These are phyloP conservation scores for Osmoderma eremita DNA, from an alignment of 2,888 invertebrate genomes.

Conservation along the genomic window DNA sequence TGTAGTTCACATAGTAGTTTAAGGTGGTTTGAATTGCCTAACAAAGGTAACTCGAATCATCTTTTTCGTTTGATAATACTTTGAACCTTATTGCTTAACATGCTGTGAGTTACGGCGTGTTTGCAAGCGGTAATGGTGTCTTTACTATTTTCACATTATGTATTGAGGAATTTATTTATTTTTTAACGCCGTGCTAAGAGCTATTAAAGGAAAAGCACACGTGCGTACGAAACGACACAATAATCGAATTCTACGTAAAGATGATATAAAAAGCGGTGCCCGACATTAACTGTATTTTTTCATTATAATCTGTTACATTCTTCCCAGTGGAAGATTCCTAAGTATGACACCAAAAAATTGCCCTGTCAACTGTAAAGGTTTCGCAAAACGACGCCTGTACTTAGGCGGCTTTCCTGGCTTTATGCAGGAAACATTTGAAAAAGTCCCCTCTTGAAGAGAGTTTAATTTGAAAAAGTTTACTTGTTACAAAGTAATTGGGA, in stretches of 20 bases:
- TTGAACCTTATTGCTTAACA: too few species aligned
- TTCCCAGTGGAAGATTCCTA: slow-evolving; percentile 6
- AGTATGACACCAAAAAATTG: slow-evolving; percentile 31
- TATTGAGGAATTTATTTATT: too few species aligned
- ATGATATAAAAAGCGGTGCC: slow-evolving; percentile 12
- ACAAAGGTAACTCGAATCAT: too few species aligned
- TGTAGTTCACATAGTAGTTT: too few species aligned
- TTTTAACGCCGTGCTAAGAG: too few species aligned
- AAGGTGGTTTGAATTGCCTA: too few species aligned
- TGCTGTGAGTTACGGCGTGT: too few species aligned
- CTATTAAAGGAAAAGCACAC: neutral
- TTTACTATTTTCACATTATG: too few species aligned
- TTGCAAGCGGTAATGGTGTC: too few species aligned
- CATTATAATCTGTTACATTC: slow-evolving; percentile 25
- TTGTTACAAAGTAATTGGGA: slow-evolving; percentile 36
- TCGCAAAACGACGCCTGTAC: slow-evolving; percentile 1
- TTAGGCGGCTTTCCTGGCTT: slow-evolving; percentile 20
- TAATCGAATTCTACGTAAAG: neutral
- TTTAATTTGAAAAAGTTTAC: slow-evolving; percentile 38
- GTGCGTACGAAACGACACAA: neutral
- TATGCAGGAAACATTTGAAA: slow-evolving; percentile 30
- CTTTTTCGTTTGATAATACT: too few species aligned
- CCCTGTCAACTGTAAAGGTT: slow-evolving; percentile 34
- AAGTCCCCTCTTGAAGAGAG: slow-evolving; percentile 25
- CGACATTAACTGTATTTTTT: slow-evolving; percentile 16